Evolutionary conservation across 2,888 invertebrate genomes (phyloP), one percentile per base, ranked within the genome.

Genomic region (Diaperis boleti): DNA sequence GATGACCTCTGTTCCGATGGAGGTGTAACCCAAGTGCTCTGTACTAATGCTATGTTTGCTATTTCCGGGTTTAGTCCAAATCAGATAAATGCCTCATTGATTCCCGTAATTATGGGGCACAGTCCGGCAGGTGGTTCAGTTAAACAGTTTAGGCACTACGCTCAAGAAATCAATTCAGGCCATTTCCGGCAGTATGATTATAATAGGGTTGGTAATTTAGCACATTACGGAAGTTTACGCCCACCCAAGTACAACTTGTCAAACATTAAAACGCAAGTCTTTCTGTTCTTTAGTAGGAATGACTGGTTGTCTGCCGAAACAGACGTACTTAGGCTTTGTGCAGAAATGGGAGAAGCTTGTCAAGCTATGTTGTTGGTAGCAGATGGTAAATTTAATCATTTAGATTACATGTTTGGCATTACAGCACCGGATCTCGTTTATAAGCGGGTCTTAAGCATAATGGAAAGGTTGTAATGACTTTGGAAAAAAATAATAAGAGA

Each of bases 61-160:
- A 11, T 76, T 4, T 72, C 71, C 54, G 77, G 77, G 3, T 76
- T 74, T 47, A 75, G 71, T 50, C 47, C 50, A 2, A 52, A 57
- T 4, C 73, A 76, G 49, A 68, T 76, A 67, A 75, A 77, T 59
- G 66, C 69, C 1, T 71, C 73, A 3, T 37, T 76, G 5, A 15
- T 77, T 4, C 76, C 77, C 1, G 68, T 66, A 15, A 47, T 76
- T 13, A 65, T 72, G 59, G 75, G 70, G n/a, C 72, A 75, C 31
- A 68, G 70, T 2, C 78, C 78, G 3, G 76, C 74, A 26, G 77
- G 76, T 11, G 45, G 70, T 13, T 85, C 92, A 0, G 85, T 86
- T 1, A 85, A 86, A 71, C 91, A 92, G 76, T 77, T 92, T 5
- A 81, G 87, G 2, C 93, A 93, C 78, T 93, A 86, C 74, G 68